These are phyloP conservation scores for Gandaritis pyraliata DNA, from an alignment of 2,888 invertebrate species.

Conservation along the genomic window DNA sequence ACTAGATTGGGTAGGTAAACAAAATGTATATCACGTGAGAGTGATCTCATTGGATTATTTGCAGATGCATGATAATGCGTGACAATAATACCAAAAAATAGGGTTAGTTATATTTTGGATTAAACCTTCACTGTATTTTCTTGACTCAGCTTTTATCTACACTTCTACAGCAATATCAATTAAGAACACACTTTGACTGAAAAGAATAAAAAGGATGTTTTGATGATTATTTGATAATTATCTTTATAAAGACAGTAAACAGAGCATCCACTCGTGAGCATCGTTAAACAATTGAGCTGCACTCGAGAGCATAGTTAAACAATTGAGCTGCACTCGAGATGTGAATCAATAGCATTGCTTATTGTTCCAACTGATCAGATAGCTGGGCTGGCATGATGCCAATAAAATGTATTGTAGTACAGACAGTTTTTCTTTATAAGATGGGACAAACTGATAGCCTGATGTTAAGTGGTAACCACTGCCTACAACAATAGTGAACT, in stretches of 20 bases:
- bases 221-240: no score
- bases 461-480: no score
- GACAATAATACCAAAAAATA: background rate
- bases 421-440: background rate
- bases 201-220: no score
- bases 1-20: background rate
- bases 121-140: no score
- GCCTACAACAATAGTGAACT: no score
- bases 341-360: constrained; percentile 18
- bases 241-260: constrained; percentile 9
- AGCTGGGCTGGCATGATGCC: constrained; percentile 8
- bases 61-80: constrained; percentile 4
- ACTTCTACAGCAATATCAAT: no score
- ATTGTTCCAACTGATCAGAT: constrained; percentile 20
- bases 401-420: background rate
- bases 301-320: background rate
- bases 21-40: constrained; percentile 11
- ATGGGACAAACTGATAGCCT: no score
- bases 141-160: no score
- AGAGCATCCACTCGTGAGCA: constrained; percentile 2
- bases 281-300: background rate
- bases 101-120: background rate
- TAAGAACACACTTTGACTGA: no score
- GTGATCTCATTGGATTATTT: constrained; percentile 12
- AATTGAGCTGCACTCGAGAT: constrained; percentile 13